A percentile compares a stretch with the other conserved stretches of the same genome.
Conservation (phyloP, 2,797 vertebrate species). For the Myoxocephalus aenaeus region DNA sequence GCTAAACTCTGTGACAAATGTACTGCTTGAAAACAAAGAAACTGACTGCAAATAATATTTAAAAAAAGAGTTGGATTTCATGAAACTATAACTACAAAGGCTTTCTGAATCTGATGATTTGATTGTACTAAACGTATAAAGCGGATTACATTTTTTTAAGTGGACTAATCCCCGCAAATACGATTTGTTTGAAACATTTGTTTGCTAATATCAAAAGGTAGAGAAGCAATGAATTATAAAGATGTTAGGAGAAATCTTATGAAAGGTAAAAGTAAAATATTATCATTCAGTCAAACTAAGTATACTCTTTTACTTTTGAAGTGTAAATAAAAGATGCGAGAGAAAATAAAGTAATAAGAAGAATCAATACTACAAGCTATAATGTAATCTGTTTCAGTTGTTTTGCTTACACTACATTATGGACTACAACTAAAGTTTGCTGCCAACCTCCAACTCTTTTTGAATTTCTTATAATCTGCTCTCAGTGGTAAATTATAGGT, state of each 20-base stretch:
- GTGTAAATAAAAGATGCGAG: neutral
- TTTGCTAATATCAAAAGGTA: neutral
- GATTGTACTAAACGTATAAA: neutral
- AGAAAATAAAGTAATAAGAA: neutral
- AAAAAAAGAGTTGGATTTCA: neutral
- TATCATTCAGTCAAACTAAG: neutral
- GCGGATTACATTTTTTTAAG: neutral
- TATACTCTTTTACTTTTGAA: neutral
- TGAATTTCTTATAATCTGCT: slow-evolving; percentile 7
- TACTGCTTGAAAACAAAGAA: neutral
- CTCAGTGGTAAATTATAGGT: neutral
- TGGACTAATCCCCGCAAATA: neutral
- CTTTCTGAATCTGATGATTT: neutral
- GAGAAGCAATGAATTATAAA: slow-evolving; percentile 1
- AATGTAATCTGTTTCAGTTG: neutral
- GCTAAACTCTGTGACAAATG: neutral
- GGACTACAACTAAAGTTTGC: neutral
- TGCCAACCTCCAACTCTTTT: slow-evolving; percentile 2
- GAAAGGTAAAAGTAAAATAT: neutral
- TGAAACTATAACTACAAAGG: neutral
- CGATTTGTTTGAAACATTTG: neutral
- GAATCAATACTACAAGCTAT: neutral
- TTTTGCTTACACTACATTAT: slow-evolving; percentile 6
- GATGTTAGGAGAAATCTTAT: neutral
- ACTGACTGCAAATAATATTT: neutral